phyloP scores from a whole-genome alignment of 1,140 invertebrate species.

The Drosophila nigromelanica region DNA sequence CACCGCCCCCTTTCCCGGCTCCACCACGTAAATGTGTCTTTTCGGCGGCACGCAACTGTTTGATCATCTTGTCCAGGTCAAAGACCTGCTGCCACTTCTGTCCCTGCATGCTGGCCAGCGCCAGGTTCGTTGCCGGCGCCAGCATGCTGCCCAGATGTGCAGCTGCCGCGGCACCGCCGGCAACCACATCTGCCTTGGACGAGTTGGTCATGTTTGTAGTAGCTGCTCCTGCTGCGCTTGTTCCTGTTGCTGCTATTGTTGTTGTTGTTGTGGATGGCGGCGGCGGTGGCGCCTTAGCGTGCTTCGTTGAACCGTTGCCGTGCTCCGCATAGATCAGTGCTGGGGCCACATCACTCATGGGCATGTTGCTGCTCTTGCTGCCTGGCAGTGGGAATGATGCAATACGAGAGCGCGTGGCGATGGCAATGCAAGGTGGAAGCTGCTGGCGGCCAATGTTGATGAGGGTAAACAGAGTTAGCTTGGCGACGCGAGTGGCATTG shows the following conservation, averaged over 20 bases:
- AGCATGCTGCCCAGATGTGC: constrained; percentile 36
- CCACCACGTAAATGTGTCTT: constrained; percentile 68
- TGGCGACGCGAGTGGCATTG: constrained; percentile 44
- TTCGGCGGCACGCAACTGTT: constrained; percentile 72
- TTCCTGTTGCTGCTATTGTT: constrained; percentile 2
- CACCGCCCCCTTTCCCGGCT: background rate
- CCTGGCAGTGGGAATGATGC: constrained; percentile 33
- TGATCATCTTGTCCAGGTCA: constrained; percentile 77
- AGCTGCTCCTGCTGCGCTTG: constrained; percentile 3
- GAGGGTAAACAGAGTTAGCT: constrained; percentile 44
- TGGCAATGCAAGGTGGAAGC: constrained; percentile 42
- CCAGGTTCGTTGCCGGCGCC: constrained; percentile 10
- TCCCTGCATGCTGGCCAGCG: constrained; percentile 57
- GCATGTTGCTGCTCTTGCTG: constrained; percentile 46
- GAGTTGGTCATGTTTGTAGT: constrained; percentile 46
- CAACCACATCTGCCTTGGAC: constrained; percentile 42
- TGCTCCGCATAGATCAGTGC: constrained; percentile 60
- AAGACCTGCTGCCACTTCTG: constrained; percentile 78
- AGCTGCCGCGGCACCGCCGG: constrained; percentile 11
- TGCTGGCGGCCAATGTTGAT: constrained; percentile 42
- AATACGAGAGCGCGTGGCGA: constrained; percentile 14
- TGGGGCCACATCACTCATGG: constrained; percentile 63
- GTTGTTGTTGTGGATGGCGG: constrained; percentile 11
- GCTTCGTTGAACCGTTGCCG: constrained; percentile 45
- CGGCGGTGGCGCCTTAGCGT: constrained; percentile 14